Evolutionary conservation across 2,113 vertebrate species (phyloP), one percentile per base, ranked within the genome.

Genomic region (Furnarius figulus): DNA sequence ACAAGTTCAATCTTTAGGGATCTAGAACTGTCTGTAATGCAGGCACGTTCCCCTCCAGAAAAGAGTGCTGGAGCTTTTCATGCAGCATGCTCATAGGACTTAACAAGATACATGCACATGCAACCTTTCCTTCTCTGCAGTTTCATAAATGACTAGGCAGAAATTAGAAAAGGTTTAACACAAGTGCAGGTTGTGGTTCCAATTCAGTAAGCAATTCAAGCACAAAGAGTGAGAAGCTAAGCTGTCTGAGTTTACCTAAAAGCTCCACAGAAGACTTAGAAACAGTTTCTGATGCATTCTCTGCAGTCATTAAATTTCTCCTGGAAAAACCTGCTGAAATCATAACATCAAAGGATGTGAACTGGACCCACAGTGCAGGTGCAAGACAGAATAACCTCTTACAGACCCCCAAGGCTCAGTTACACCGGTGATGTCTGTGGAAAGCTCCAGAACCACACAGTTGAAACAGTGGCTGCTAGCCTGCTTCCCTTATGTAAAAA

Each of bases 81-180:
- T 49, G 72, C 2, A 1, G 2, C 16, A 14, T 14, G 28, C 28
- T 42, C 23, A 30, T 2, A 66, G 9, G 10, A 31, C 8, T 50
- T 79, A 25, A 49, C 2, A 3, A 35, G 49, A 66, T 4, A 50
- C 6, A 20, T 0, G 1, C 5, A 92, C 15, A 8, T 8, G 7
- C 52, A 63, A 59, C 11, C 8, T 50, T 75, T 81, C 46, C 21
- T 74, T 84, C 52, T 78, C 31, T 67, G 22, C 22, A 70, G 33
- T 37, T n/a, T 42, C 22, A 1, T 28, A 68, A 65, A 19, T 7
- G 1, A 49, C 58, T 50, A 47, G 44, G 62, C 22, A 39, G 55
- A 73, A 94, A 24, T 52, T 68, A 73, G 49, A 72, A 74, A 31
- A 40, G 16, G 19, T 12, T 84, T 83, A 61, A 68, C 28, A 18